phyloP scores from a whole-genome alignment of 2,888 invertebrate species.

The Troides aeacus region DNA sequence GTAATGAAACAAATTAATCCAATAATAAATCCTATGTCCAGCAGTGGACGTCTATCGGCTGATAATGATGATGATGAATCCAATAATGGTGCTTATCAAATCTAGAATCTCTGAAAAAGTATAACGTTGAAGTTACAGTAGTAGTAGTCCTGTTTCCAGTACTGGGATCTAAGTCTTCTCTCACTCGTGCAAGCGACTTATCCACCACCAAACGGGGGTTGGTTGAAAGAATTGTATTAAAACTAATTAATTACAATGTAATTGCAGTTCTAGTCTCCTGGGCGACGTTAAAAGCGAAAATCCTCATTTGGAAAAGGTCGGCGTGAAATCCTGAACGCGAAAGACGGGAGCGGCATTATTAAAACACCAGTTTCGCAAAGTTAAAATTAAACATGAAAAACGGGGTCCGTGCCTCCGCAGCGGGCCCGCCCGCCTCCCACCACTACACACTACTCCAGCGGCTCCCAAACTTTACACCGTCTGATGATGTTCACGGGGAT shows the following conservation, averaged over 20 bases:
- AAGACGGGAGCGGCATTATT: slow-evolving; percentile 74
- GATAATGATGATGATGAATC: no score
- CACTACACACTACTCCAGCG: slow-evolving; percentile 45
- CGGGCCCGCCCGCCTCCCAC: slow-evolving; percentile 23
- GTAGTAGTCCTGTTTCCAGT: no score
- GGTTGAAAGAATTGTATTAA: slow-evolving; percentile 40
- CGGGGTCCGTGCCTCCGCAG: slow-evolving; percentile 45
- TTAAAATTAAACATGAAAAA: slow-evolving; percentile 81
- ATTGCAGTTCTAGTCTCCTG: slow-evolving; percentile 56
- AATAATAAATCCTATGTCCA: no score
- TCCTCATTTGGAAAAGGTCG: slow-evolving; percentile 65
- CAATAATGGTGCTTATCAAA: no score
- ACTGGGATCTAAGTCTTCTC: no score
- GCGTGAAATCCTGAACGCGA: slow-evolving; percentile 68
- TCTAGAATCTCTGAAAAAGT: no score
- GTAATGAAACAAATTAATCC: no score
- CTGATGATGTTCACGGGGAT: not conserved
- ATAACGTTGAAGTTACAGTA: no score
- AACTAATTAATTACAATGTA: slow-evolving; percentile 74
- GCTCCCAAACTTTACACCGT: slow-evolving; percentile 18
- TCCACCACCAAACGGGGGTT: no score
- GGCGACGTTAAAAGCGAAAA: slow-evolving; percentile 60
- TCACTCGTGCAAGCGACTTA: no score
- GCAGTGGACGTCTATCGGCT: no score
- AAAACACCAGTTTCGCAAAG: slow-evolving; percentile 77